Conservation (phyloP, 2,888 invertebrate genomes). For the Mimumesa dahlbomi region DNA sequence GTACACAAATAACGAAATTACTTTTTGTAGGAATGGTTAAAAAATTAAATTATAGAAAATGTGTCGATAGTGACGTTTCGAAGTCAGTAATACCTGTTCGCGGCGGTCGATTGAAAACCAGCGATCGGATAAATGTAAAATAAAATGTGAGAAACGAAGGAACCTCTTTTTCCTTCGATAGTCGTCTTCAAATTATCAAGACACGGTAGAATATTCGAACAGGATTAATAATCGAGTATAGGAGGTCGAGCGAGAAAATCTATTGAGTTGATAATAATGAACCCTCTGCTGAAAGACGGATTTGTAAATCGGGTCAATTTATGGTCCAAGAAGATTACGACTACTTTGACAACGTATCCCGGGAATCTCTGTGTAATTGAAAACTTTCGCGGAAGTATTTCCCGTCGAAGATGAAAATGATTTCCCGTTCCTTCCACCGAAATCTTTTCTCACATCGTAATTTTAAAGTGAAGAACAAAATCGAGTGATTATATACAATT, state of each 20-base stretch:
- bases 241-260: constrained; percentile 12
- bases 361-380: constrained; percentile 28
- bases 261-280: constrained; percentile 27
- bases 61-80: background rate
- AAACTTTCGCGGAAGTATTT: constrained; percentile 37
- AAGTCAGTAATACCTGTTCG: too few species aligned
- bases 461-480: constrained; percentile 6
- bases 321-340: background rate
- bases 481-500: constrained; percentile 38
- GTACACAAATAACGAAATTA: too few species aligned
- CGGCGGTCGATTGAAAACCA: too few species aligned
- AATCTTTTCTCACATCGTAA: background rate
- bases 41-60: too few species aligned
- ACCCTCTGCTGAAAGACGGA: background rate
- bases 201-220: constrained; percentile 18
- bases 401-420: background rate
- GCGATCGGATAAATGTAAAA: too few species aligned
- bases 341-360: background rate
- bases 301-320: constrained; percentile 16
- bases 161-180: constrained; percentile 10
- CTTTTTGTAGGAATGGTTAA: too few species aligned
- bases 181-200: constrained; percentile 9
- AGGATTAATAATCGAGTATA: constrained; percentile 41
- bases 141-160: too few species aligned
- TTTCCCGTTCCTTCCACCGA: background rate